Percentiles rank a stretch among this genome's conserved stretches.
Evolutionary conservation across 2,797 vertebrate genomes (phyloP).

Genomic region (Hafferia zeledoni): DNA sequence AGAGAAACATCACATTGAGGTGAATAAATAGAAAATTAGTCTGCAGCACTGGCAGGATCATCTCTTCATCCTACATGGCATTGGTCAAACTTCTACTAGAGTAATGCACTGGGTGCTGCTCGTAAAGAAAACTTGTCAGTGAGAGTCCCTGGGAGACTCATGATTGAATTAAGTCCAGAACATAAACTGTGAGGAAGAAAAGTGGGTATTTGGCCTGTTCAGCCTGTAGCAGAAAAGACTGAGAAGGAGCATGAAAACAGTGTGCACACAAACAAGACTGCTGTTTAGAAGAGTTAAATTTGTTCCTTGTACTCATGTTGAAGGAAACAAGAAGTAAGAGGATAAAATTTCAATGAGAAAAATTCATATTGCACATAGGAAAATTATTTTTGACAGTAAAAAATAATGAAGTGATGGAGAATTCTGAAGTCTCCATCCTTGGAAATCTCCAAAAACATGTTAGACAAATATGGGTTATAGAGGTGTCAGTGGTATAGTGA

Average conservation of each 20-base stretch:
- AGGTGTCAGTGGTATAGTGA: not conserved
- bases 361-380: not conserved
- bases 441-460: not conserved
- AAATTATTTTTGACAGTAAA: not conserved
- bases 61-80: not conserved
- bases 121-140: not conserved
- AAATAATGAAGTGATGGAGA: not conserved
- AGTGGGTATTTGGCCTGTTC: not conserved
- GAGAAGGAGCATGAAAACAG: not conserved
- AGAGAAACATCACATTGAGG: not conserved
- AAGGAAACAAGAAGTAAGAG: not conserved
- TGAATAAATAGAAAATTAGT: constrained; percentile 34
- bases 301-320: not conserved
- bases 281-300: not conserved
- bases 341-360: not conserved
- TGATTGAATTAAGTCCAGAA: not conserved
- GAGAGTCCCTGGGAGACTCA: not conserved
- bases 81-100: not conserved
- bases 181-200: not conserved
- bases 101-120: not conserved
- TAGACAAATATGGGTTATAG: not conserved
- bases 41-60: not conserved
- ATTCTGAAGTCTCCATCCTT: not conserved
- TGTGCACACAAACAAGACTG: not conserved
- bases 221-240: not conserved